Conservation (phyloP, 2,113 vertebrate species). For the Corydoras sp. region DNA sequence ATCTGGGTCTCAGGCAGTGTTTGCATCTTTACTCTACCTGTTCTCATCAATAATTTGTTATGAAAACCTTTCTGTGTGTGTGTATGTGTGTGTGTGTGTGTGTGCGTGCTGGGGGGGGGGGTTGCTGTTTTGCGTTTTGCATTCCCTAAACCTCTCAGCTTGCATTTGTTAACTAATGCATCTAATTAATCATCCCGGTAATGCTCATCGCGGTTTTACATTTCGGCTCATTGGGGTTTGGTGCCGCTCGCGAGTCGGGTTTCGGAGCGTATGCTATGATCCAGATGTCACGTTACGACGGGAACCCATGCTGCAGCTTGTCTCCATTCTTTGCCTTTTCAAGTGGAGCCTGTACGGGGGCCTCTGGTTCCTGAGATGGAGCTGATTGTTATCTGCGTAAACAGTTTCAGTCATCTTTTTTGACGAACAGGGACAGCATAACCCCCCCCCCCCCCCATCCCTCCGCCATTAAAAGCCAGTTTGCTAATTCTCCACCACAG, state of each 20-base stretch:
- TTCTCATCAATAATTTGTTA: conserved; percentile 14
- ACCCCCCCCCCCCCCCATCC: background rate
- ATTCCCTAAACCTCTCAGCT: background rate
- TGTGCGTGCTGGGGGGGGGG: background rate
- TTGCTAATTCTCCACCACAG: conserved; percentile 16
- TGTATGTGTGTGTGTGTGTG: background rate
- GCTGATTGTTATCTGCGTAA: conserved; percentile 34
- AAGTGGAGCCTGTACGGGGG: background rate
- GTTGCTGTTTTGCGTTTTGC: background rate
- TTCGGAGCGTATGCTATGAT: conserved; percentile 5
- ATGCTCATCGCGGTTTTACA: background rate
- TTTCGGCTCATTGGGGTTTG: background rate
- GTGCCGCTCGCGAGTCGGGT: conserved; percentile 4
- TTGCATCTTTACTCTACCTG: conserved; percentile 1
- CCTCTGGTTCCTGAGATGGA: conserved; percentile 19
- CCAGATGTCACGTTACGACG: conserved; percentile 22
- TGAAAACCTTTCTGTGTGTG: background rate
- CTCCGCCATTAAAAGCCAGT: conserved; percentile 25
- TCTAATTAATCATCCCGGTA: background rate
- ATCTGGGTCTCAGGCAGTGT: background rate
- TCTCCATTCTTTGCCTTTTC: conserved; percentile 13
- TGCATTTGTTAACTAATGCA: background rate
- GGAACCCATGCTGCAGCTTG: background rate
- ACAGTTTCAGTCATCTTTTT: conserved; percentile 28
- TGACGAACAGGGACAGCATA: conserved; percentile 10